phyloP scores from a whole-genome alignment of 2,797 vertebrate species.

The Sandelia bainsii region DNA sequence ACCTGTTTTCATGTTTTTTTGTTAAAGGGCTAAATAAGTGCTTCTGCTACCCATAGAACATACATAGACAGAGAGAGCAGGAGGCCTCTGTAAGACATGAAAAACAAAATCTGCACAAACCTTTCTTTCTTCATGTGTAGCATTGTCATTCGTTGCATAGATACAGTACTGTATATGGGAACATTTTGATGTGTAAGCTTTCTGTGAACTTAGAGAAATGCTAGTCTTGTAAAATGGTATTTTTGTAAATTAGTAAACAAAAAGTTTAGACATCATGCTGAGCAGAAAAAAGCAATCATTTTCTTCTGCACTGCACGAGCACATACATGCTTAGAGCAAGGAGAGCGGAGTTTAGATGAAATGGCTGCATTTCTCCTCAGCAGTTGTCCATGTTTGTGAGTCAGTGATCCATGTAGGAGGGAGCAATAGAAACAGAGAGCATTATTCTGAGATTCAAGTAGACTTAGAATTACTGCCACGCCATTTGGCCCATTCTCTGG shows the following conservation, averaged over 20 bases:
- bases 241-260: slow-evolving; percentile 14
- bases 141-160: background rate
- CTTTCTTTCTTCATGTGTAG: too few species aligned
- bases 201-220: background rate
- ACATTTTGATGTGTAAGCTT: background rate
- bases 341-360: slow-evolving; percentile 39
- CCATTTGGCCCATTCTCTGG: slow-evolving; percentile 64
- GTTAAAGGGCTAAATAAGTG: slow-evolving; percentile 31
- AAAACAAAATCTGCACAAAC: too few species aligned
- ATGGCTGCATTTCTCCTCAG: slow-evolving; percentile 43
- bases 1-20: slow-evolving; percentile 39
- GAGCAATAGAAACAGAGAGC: slow-evolving; percentile 47
- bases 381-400: slow-evolving; percentile 64
- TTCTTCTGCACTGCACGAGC: background rate
- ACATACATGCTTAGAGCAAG: slow-evolving; percentile 27
- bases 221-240: background rate
- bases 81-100: background rate
- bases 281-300: slow-evolving; percentile 27
- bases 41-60: slow-evolving; percentile 13
- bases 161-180: background rate
- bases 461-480: slow-evolving; percentile 72
- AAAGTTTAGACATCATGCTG: background rate
- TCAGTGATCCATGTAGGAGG: slow-evolving; percentile 69
- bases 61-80: background rate
- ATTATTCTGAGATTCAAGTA: slow-evolving; percentile 71